These are phyloP conservation scores for Scaptomyza reducta DNA, from an alignment of 2,888 invertebrate genomes.

Conservation along the genomic window DNA sequence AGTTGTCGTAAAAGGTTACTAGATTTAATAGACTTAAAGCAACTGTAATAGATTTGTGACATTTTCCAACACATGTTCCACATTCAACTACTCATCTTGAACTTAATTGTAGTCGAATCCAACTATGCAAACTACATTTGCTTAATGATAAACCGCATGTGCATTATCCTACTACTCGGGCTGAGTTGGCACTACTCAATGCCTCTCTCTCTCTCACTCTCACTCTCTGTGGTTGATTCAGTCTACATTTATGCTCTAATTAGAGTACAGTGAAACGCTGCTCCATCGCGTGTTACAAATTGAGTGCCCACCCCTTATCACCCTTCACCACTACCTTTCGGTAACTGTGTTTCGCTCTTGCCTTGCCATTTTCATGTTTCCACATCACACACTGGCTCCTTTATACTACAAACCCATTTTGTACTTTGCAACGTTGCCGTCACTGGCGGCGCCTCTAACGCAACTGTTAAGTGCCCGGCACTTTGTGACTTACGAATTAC, in stretches of 20 bases:
- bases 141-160: constrained; percentile 38
- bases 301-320: constrained; percentile 41
- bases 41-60: not conserved
- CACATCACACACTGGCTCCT: constrained; percentile 1
- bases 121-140: constrained; percentile 15
- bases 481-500: constrained; percentile 62
- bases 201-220: not conserved
- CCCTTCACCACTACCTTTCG: constrained; percentile 51
- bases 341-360: constrained; percentile 40
- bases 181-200: constrained; percentile 4
- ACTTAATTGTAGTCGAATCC: not conserved
- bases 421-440: not conserved
- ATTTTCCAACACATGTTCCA: not conserved
- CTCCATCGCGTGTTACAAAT: constrained; percentile 55
- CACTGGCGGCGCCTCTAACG: constrained; percentile 31
- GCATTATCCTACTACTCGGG: constrained; percentile 27
- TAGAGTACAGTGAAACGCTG: constrained; percentile 44
- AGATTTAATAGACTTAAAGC: not conserved
- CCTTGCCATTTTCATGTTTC: constrained; percentile 32
- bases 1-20: no score
- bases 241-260: constrained; percentile 58
- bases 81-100: not conserved
- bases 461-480: constrained; percentile 68
- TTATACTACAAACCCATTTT: constrained; percentile 10
- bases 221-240: not conserved